A percentile compares a stretch with the other conserved stretches of the same genome.
Evolutionary conservation across 2,888 invertebrate species (phyloP).

Genomic region (Epirrhoe tristata): DNA sequence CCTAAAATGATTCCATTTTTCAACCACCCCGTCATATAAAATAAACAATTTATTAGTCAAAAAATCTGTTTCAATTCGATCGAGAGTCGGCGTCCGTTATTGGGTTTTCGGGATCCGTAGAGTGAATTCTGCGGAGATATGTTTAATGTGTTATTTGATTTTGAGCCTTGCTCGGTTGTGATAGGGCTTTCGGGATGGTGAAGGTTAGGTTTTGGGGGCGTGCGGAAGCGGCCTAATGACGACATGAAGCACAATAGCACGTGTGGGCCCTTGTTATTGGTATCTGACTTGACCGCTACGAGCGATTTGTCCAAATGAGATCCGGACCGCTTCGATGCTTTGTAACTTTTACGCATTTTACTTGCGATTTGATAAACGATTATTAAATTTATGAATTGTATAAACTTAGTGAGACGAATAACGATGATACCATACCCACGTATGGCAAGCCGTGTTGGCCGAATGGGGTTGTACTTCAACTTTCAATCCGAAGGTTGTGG

Average conservation of each 20-base stretch:
- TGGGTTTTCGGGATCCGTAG: constrained; percentile 62
- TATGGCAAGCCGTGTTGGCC: too few relatives aligned
- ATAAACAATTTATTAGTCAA: constrained; percentile 64
- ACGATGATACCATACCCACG: too few relatives aligned
- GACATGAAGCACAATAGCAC: constrained; percentile 81
- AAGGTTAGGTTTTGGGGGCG: constrained; percentile 54
- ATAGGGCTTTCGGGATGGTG: constrained; percentile 51
- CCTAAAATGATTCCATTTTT: constrained; percentile 44
- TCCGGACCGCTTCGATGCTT: constrained; percentile 78
- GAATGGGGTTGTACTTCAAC: too few relatives aligned
- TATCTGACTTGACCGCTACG: constrained; percentile 84
- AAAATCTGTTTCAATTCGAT: constrained; percentile 69
- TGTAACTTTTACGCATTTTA: constrained; percentile 68
- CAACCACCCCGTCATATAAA: constrained; percentile 46
- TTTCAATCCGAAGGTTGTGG: too few relatives aligned
- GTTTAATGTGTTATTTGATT: constrained; percentile 46
- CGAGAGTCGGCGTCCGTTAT: constrained; percentile 69
- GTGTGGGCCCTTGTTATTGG: constrained; percentile 81
- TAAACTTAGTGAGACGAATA: neutral
- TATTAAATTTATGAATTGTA: constrained; percentile 4
- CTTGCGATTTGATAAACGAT: constrained; percentile 32
- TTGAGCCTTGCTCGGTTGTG: constrained; percentile 51
- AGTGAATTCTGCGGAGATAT: constrained; percentile 50
- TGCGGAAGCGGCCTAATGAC: constrained; percentile 82
- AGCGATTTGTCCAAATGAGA: constrained; percentile 85